Conservation (phyloP, 1,140 invertebrate genomes). For the Physella acuta region DNA sequence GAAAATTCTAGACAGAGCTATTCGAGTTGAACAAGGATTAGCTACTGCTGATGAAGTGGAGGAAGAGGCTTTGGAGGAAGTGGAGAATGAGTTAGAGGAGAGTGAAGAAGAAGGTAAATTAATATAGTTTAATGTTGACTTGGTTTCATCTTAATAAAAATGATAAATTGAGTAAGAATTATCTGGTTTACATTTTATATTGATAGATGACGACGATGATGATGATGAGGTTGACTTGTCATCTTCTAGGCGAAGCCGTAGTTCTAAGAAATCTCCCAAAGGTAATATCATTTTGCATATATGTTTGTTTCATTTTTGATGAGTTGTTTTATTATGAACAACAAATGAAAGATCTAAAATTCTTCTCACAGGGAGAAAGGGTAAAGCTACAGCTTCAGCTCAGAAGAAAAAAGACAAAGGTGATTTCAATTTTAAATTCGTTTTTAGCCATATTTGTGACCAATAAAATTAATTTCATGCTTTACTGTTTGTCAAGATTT, state of each 20-base stretch:
- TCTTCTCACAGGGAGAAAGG: slow-evolving; percentile 18
- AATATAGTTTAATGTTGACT: neutral
- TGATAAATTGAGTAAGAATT: neutral
- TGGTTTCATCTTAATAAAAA: neutral
- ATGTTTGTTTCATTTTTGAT: neutral
- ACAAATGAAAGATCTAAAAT: too few relatives aligned
- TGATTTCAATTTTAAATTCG: neutral
- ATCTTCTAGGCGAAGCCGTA: slow-evolving; percentile 28
- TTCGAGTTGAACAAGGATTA: slow-evolving; percentile 30
- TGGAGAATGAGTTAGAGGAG: slow-evolving; percentile 25
- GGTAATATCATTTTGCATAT: slow-evolving; percentile 7
- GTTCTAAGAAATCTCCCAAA: neutral
- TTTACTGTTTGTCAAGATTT: too few relatives aligned
- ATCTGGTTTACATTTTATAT: neutral
- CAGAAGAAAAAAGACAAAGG: slow-evolving; percentile 31
- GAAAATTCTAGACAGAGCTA: slow-evolving; percentile 75
- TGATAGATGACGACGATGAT: slow-evolving; percentile 19
- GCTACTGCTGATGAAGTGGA: slow-evolving; percentile 71
- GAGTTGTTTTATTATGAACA: too few relatives aligned
- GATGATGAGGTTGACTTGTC: slow-evolving; percentile 38
- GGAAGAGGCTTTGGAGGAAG: slow-evolving; percentile 66
- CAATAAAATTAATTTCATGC: neutral
- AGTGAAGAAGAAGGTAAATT: slow-evolving; percentile 29
- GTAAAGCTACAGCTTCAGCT: slow-evolving; percentile 16
- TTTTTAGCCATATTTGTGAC: neutral